Percentiles rank a stretch among this genome's conserved stretches.
These are phyloP conservation scores for Morpho deidamia DNA, from an alignment of 2,888 invertebrate genomes.

Conservation along the genomic window DNA sequence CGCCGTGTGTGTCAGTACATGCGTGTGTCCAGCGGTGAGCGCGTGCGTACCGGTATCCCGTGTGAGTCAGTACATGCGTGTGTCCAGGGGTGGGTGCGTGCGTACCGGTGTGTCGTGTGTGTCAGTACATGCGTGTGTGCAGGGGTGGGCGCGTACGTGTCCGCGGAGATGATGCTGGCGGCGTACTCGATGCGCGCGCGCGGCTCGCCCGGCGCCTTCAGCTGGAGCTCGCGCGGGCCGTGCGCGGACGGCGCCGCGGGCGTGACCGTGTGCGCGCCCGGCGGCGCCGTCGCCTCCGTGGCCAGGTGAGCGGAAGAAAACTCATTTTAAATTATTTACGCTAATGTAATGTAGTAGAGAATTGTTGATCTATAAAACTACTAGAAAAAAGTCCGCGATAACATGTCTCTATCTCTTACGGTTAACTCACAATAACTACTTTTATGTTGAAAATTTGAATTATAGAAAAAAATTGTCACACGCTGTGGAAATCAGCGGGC, in stretches of 20 bases:
- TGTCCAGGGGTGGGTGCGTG: slow-evolving; percentile 84
- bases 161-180: slow-evolving; percentile 97
- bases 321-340: too few relatives aligned
- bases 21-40: slow-evolving; percentile 80
- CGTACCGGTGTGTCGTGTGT: too few relatives aligned
- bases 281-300: slow-evolving; percentile 95
- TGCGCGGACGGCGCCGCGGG: slow-evolving; percentile 93
- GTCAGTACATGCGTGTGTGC: too few relatives aligned
- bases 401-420: too few relatives aligned
- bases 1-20: not conserved
- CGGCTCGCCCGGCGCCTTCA: slow-evolving; percentile 91
- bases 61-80: not conserved
- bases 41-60: not conserved
- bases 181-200: slow-evolving; percentile 94
- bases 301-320: too few relatives aligned
- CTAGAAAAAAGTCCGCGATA: too few relatives aligned
- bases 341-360: too few relatives aligned
- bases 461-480: too few relatives aligned
- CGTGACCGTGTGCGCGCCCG: slow-evolving; percentile 94
- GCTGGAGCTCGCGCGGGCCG: slow-evolving; percentile 94
- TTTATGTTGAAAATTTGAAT: too few relatives aligned
- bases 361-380: too few relatives aligned
- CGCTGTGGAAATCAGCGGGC: too few relatives aligned
- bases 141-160: slow-evolving; percentile 99
- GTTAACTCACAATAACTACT: too few relatives aligned